phyloP scores from a whole-genome alignment of 2,797 vertebrate genomes.

The Podarcis siculus region DNA sequence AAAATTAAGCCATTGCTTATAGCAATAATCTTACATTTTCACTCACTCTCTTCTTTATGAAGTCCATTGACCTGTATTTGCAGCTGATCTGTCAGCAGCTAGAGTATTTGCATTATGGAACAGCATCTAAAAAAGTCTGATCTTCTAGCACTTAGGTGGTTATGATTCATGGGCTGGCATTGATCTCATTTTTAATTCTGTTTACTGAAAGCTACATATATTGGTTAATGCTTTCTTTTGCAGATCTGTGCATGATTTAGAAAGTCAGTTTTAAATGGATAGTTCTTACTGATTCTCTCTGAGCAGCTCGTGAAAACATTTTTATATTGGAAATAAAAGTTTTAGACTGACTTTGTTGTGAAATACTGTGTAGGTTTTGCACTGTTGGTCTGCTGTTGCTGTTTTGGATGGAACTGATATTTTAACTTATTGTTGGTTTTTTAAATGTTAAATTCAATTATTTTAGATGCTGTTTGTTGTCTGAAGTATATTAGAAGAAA shows the following conservation, averaged over 20 bases:
- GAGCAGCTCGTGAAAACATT: neutral
- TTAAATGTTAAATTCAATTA: neutral
- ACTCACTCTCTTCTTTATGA: neutral
- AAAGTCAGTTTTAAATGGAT: neutral
- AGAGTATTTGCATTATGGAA: neutral
- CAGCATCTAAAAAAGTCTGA: neutral
- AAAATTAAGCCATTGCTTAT: neutral
- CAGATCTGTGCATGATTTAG: neutral
- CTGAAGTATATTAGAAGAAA: neutral
- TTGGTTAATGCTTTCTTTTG: neutral
- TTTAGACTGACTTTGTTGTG: neutral
- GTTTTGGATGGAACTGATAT: neutral
- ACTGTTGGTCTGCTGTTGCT: neutral
- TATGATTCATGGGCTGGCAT: neutral
- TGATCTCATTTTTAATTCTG: neutral
- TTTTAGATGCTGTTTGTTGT: neutral
- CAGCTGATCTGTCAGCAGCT: no score
- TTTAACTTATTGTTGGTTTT: neutral
- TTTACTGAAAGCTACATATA: neutral
- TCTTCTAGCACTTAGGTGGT: neutral
- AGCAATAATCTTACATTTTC: neutral
- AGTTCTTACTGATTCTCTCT: neutral
- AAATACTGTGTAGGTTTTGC: neutral
- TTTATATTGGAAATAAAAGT: neutral
- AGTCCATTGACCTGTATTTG: neutral